Base-by-base conservation (phyloP, 2,888 invertebrate genomes). In the Acanthosepion pharaonis region DNA sequence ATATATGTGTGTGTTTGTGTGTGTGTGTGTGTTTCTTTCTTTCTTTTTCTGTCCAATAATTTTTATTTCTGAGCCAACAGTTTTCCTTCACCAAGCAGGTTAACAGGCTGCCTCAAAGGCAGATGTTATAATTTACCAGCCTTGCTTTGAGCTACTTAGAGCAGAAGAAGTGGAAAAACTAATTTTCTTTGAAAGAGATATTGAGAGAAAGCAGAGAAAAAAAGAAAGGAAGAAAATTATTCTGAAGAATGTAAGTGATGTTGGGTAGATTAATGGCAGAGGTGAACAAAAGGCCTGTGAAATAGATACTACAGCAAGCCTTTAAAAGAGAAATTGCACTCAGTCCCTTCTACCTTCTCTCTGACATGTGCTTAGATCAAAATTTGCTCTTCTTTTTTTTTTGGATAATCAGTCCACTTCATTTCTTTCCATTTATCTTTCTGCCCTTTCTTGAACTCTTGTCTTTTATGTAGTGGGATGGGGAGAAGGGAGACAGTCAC, bases 1-100 rank as follows among this genome's bases (percentile, higher is more conserved):
- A 49, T 92, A 23, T 92, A 23, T 92, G 92, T 48, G 48, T 92
- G 92, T 92, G 92, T 92, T 3, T 92, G 92, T 92, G 92, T 92
- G 92, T 92, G 92, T 92, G 49, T 23, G 92, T 49, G 2, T 91
- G n/a, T n/a, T n/a, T n/a, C n/a, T n/a, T 11, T 92, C 23, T 92
- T 23, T 28, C 11, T 78, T 78, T n/a, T 78, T 78, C 11, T 78
- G 18, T 33, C n/a, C 78, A n/a, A n/a, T 78, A n/a, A 78, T 78
- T n/a, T n/a, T 33, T 78, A 33, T n/a, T n/a, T 78, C 78, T 33
- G 11, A 78, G 18, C n/a, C n/a, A 78, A 78, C 78, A 78, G 11
- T n/a, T 15, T n/a, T 64, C 18, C n/a, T 33, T 78, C 28, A 8
- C n/a, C 78, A 9, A 78, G 78, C 78, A 78, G 78, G 78, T 78